Percentiles rank a stretch among this genome's conserved stretches.
Conservation (phyloP, 2,113 vertebrate genomes). For the Cheirogaleus medius region DNA sequence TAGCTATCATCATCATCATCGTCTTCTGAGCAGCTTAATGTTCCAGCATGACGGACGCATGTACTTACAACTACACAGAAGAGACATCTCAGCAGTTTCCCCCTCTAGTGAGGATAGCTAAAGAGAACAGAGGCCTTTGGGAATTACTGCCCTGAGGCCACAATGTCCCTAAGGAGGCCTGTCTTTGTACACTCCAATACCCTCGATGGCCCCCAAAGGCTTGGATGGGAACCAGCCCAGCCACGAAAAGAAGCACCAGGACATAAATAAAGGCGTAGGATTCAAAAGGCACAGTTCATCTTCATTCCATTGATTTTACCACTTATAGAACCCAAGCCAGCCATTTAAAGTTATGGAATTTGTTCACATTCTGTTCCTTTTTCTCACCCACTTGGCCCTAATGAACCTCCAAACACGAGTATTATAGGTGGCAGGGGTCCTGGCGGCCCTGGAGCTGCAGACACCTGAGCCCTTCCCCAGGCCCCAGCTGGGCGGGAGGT, state of each 20-base stretch:
- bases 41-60: neutral
- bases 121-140: neutral
- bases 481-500: no score
- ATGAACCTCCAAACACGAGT: neutral
- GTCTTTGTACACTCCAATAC: neutral
- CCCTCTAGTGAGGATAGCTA: neutral
- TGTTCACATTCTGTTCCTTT: neutral
- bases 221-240: neutral
- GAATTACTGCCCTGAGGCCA: neutral
- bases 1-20: no score
- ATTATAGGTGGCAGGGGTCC: neutral
- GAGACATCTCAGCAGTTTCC: neutral
- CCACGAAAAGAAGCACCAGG: neutral
- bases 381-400: neutral
- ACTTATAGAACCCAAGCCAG: neutral
- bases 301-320: neutral
- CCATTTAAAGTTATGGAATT: neutral
- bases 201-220: neutral
- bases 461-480: neutral
- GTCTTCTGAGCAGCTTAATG: neutral
- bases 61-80: neutral
- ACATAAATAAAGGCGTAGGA: neutral
- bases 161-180: neutral
- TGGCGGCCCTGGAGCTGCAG: neutral
- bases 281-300: neutral